Percentiles rank a stretch among this genome's conserved stretches.
Evolutionary conservation across 2,113 vertebrate genomes (phyloP).

Genomic region (Lucifuga dentata): DNA sequence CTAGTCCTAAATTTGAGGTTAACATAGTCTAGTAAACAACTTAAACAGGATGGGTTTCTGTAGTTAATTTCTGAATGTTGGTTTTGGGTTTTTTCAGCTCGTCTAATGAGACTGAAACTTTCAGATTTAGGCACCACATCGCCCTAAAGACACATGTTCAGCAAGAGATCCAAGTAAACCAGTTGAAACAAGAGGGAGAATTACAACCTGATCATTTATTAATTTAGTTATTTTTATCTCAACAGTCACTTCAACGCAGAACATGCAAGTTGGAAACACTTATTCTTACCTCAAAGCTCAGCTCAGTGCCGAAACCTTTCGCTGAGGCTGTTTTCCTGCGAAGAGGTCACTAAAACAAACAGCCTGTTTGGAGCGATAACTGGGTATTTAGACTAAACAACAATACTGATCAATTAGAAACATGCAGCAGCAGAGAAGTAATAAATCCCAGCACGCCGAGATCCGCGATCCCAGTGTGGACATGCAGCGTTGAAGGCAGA

Average conservation of each 20-base stretch:
- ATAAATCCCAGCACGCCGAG: constrained; percentile 68
- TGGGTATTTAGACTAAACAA: background rate
- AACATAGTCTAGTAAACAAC: constrained; percentile 6
- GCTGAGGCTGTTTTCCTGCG: constrained; percentile 24
- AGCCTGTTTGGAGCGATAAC: constrained; percentile 1
- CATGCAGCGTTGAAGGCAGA: constrained; percentile 49
- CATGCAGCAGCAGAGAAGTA: constrained; percentile 41
- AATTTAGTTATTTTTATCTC: background rate
- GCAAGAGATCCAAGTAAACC: background rate
- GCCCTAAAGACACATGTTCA: constrained; percentile 1
- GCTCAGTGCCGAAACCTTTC: constrained; percentile 46
- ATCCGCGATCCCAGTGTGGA: constrained; percentile 57
- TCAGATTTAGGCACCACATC: constrained; percentile 24
- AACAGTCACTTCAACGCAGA: background rate
- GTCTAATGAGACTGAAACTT: background rate
- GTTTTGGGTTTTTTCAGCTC: background rate
- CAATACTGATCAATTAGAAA: constrained; percentile 15
- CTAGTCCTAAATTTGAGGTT: constrained; percentile 1
- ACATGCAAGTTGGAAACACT: constrained; percentile 40
- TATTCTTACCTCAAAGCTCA: constrained; percentile 73
- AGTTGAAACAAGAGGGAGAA: background rate
- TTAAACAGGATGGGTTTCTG: background rate
- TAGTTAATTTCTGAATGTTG: background rate
- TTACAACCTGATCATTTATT: background rate
- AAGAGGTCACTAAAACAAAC: constrained; percentile 31